A percentile compares a stretch with the other conserved stretches of the same genome.
Conservation (phyloP, 92 coral and sea anemone genomes). For the Siderastrea siderea region DNA sequence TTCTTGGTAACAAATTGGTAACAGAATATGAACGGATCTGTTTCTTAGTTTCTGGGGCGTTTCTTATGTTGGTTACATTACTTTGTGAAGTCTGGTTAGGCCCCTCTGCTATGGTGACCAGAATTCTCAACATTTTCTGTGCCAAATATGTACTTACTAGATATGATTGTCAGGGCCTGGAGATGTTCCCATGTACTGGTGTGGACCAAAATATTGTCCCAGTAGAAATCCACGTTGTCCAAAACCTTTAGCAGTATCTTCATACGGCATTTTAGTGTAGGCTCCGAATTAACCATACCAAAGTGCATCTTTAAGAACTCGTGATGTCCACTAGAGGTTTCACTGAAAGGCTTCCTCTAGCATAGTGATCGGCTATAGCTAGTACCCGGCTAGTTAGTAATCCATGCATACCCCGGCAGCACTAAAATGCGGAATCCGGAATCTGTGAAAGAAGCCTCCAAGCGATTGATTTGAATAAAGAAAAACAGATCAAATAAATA, state of each 20-base stretch:
- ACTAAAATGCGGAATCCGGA: too few relatives aligned
- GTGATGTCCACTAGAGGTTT: slow-evolving; percentile 30
- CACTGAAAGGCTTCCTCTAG: too few relatives aligned
- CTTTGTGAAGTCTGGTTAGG: neutral
- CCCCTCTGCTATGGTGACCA: too few relatives aligned
- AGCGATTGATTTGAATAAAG: neutral
- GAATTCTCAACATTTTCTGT: too few relatives aligned
- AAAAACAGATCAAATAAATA: neutral
- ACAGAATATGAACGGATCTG: slow-evolving; percentile 36
- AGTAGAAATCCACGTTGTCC: slow-evolving; percentile 4
- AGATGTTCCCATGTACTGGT: slow-evolving; percentile 52
- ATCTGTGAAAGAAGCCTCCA: neutral
- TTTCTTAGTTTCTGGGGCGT: slow-evolving; percentile 32
- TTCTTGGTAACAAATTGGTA: slow-evolving; percentile 44
- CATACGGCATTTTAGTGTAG: slow-evolving; percentile 48
- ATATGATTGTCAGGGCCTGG: slow-evolving; percentile 34
- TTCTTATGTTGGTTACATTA: neutral
- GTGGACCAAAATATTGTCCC: slow-evolving; percentile 42
- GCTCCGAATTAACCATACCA: slow-evolving; percentile 49
- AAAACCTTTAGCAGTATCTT: slow-evolving; percentile 12
- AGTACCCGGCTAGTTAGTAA: too few relatives aligned
- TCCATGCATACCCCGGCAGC: neutral
- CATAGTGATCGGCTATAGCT: too few relatives aligned
- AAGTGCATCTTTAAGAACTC: slow-evolving; percentile 56
- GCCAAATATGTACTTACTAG: slow-evolving; percentile 36